A percentile compares a stretch with the other conserved stretches of the same genome.
Evolutionary conservation across 2,888 invertebrate species (phyloP).

Genomic region (Drosophila borborema): DNA sequence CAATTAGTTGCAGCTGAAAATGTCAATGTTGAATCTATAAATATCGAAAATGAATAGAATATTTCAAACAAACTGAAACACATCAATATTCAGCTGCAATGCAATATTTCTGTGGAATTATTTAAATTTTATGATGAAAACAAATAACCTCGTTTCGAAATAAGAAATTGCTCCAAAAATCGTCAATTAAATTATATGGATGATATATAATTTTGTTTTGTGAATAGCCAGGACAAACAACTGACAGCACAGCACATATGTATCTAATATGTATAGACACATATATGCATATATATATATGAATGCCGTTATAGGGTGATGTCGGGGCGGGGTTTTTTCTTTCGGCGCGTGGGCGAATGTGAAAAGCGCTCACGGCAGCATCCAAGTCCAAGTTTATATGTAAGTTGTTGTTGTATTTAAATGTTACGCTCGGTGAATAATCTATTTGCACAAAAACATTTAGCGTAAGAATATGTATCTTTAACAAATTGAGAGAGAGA

Average conservation of each 20-base stretch:
- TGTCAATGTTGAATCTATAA: conserved; percentile 51
- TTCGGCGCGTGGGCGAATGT: conserved; percentile 69
- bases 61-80: conserved; percentile 45
- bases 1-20: conserved; percentile 27
- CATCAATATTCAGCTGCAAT: conserved; percentile 55
- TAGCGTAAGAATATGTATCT: conserved; percentile 32
- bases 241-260: conserved; percentile 41
- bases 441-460: conserved; percentile 75
- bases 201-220: conserved; percentile 41
- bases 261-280: neutral
- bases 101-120: conserved; percentile 33
- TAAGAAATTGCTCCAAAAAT: conserved; percentile 62
- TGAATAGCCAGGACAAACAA: conserved; percentile 63
- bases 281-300: conserved; percentile 14
- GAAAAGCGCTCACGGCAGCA: conserved; percentile 58
- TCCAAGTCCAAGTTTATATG: conserved; percentile 79
- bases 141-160: conserved; percentile 70
- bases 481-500: conserved; percentile 43
- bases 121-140: conserved; percentile 41
- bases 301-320: conserved; percentile 19
- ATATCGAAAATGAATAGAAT: conserved; percentile 10
- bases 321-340: conserved; percentile 20
- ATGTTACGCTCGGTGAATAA: conserved; percentile 68
- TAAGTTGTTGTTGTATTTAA: conserved; percentile 47
- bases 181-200: conserved; percentile 69